Base-by-base conservation (phyloP, 1,140 invertebrate genomes). In the Thaumetopoea pityocampa region DNA sequence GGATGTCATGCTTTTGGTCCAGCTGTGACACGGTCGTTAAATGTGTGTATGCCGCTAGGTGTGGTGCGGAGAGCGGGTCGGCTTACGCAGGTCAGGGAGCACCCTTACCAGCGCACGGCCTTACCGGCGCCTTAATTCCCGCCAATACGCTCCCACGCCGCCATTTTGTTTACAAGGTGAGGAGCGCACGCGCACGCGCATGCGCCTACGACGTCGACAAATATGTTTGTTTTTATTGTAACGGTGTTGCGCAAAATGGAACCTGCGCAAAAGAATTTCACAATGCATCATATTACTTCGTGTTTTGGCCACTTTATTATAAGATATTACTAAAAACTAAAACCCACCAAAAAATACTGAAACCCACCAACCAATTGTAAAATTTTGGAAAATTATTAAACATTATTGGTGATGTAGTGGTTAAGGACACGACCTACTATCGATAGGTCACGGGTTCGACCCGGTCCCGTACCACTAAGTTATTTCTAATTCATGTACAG, bases 71-170 rank as follows among this genome's bases (percentile, higher is more conserved):
- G 90, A 87, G 92, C 92, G 88, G 92, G 90, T 85, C 90, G 92
- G 80, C 92, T 93, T 87, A 90, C 91, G 88, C 91, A 93, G 87
- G 90, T 93, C 85, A 89, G 92, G 89, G 94, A 96, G 87, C 94
- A 96, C 90, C 94, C 94, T 86, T 96, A 96, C 90, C 93, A 95
- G 91, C 94, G 94, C 89, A 92, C 93, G 78, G 93, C 77, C 63
- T 72, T 82, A 67, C 81, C 78, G 58, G 78, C 78, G 68, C 78
- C 78, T 58, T 84, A 84, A 70, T 60, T 68, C 71, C 65, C 68
- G 74, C 70, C 62, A 69, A 69, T 58, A 58, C 57, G 69, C 68
- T 76, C 72, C 71, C 72, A 71, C 70, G 71, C 71, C 79, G 74
- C 79, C 79, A 83, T 80, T 79, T 79, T 80, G 64, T 79, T 73